Conservation (phyloP, 2,113 vertebrate species). For the Hirundichthys speculiger region DNA sequence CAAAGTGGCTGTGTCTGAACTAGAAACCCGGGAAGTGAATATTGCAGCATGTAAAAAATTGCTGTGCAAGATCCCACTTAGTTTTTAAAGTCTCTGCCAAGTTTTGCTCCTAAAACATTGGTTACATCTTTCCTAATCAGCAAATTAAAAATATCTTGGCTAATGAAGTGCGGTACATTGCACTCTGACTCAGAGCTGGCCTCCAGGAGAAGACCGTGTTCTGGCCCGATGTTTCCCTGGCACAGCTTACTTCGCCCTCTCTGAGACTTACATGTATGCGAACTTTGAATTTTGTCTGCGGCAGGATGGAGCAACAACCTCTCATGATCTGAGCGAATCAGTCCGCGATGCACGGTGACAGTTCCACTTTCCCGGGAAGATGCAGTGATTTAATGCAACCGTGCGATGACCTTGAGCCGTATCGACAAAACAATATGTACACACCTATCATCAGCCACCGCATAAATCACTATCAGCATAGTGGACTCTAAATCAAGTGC, state of each 20-base stretch:
- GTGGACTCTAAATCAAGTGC: constrained; percentile 71
- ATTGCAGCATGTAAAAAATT: constrained; percentile 37
- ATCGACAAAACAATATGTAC: constrained; percentile 77
- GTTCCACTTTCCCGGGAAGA: constrained; percentile 58
- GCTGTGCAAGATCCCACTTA: constrained; percentile 46
- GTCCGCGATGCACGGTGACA: constrained; percentile 40
- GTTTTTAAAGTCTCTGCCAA: constrained; percentile 41
- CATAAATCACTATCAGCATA: constrained; percentile 70
- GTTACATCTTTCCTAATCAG: constrained; percentile 64
- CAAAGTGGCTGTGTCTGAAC: constrained; percentile 41
- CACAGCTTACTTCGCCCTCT: neutral
- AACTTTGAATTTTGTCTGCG: constrained; percentile 42
- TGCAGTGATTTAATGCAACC: constrained; percentile 62
- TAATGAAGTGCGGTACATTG: constrained; percentile 64
- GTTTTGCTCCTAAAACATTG: constrained; percentile 47
- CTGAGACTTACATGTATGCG: constrained; percentile 22
- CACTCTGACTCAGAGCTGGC: constrained; percentile 58
- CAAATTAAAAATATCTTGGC: constrained; percentile 57
- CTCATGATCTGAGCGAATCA: constrained; percentile 56
- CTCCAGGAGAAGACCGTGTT: constrained; percentile 59
- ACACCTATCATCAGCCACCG: constrained; percentile 73
- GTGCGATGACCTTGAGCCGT: constrained; percentile 70
- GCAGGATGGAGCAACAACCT: constrained; percentile 37
- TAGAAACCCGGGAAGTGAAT: constrained; percentile 29
- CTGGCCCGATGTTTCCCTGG: constrained; percentile 48